These are phyloP conservation scores for Akabosia matsudoensis DNA, from an alignment of 1,140 invertebrate species.

Conservation along the genomic window DNA sequence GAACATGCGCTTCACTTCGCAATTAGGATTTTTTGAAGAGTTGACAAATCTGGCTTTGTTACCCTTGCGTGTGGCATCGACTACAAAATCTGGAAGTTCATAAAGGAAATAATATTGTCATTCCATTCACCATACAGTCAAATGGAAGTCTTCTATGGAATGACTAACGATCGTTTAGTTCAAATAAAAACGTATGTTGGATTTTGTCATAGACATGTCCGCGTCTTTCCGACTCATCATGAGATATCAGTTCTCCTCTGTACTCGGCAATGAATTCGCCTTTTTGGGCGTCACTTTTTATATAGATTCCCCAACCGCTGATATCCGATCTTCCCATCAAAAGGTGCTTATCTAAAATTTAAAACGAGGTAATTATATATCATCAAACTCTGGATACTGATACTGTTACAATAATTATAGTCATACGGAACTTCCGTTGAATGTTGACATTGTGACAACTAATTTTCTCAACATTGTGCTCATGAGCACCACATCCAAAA, in stretches of 20 bases:
- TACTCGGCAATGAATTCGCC: conserved; percentile 66
- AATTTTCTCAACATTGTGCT: conserved; percentile 20
- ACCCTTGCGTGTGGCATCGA: conserved; percentile 63
- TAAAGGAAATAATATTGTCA: neutral
- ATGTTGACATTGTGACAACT: conserved; percentile 60
- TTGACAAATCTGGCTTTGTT: conserved; percentile 65
- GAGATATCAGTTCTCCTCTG: conserved; percentile 59
- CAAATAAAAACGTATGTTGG: conserved; percentile 63
- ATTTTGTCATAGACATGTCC: conserved; percentile 64
- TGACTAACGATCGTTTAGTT: conserved; percentile 57
- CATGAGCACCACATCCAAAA: conserved; percentile 57
- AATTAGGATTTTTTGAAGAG: conserved; percentile 63
- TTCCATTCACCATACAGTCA: neutral
- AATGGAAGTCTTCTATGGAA: too few species aligned
- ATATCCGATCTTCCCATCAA: conserved; percentile 61
- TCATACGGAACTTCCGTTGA: conserved; percentile 55
- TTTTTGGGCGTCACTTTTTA: conserved; percentile 57
- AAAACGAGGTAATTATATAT: neutral
- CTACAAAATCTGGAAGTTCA: conserved; percentile 56
- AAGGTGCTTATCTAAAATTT: conserved; percentile 53
- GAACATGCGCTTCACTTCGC: conserved; percentile 60
- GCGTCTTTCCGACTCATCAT: conserved; percentile 62
- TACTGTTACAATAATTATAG: neutral
- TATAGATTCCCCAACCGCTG: conserved; percentile 62
- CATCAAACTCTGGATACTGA: neutral